These are phyloP conservation scores for Odontocerum albicorne DNA, from an alignment of 2,888 invertebrate species.

Conservation along the genomic window DNA sequence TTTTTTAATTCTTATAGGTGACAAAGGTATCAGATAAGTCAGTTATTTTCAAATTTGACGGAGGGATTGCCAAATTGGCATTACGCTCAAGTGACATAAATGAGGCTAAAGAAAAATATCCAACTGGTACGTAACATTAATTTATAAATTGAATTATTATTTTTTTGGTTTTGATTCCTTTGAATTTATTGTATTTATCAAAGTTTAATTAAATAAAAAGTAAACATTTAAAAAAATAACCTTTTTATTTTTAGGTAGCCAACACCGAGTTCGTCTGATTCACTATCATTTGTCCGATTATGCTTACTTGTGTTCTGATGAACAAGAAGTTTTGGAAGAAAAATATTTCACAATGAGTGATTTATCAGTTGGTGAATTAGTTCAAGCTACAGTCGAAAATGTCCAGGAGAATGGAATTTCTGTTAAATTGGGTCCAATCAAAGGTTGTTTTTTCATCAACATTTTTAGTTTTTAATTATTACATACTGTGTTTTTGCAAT, in stretches of 20 bases:
- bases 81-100: too few species aligned
- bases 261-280: conserved; percentile 61
- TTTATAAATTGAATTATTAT: too few species aligned
- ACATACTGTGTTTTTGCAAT: too few species aligned
- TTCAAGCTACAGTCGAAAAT: conserved; percentile 54
- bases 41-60: conserved; percentile 47
- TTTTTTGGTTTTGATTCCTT: neutral
- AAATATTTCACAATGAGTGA: conserved; percentile 57
- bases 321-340: conserved; percentile 58
- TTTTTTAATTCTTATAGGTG: conserved; percentile 47
- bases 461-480: conserved; percentile 33
- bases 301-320: conserved; percentile 68
- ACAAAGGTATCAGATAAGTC: conserved; percentile 47
- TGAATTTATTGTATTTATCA: neutral
- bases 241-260: conserved; percentile 44
- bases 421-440: conserved; percentile 56
- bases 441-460: conserved; percentile 43
- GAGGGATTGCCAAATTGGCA: conserved; percentile 43
- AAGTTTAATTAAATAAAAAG: neutral
- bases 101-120: conserved; percentile 18
- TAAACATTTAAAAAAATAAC: conserved; percentile 3
- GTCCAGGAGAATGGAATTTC: conserved; percentile 54
- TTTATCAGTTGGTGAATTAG: conserved; percentile 56
- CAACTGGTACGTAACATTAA: conserved; percentile 24
- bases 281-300: conserved; percentile 67